phyloP scores from a whole-genome alignment of 2,113 vertebrate species.

The Podiceps cristatus region DNA sequence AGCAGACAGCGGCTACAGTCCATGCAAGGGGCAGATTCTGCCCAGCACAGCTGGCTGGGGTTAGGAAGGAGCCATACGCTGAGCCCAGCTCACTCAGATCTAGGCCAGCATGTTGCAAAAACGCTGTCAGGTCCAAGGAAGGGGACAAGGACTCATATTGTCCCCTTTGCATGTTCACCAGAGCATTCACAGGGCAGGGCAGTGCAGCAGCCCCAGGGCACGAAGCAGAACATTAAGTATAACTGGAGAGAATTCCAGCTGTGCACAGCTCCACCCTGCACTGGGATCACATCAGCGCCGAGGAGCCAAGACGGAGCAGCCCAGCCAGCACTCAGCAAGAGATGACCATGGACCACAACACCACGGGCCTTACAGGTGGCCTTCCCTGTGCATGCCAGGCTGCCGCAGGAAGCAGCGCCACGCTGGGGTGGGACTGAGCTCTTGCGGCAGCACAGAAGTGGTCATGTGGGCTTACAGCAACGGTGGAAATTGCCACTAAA shows the following conservation, averaged over 20 bases:
- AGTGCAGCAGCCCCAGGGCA: neutral
- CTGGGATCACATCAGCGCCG: neutral
- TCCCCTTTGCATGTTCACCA: neutral
- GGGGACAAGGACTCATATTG: neutral
- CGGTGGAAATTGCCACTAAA: neutral
- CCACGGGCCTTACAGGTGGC: neutral
- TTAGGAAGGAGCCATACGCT: neutral
- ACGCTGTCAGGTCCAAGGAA: neutral
- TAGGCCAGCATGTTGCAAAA: rapidly evolving
- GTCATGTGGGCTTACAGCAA: neutral
- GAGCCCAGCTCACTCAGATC: neutral
- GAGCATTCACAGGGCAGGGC: neutral
- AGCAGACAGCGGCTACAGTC: rapidly evolving
- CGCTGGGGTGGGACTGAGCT: rapidly evolving
- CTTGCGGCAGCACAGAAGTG: rapidly evolving
- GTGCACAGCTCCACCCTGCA: neutral
- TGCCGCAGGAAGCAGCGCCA: neutral
- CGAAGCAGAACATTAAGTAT: rapidly evolving
- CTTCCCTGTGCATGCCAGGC: rapidly evolving
- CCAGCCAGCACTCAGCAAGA: neutral
- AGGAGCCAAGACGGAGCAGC: neutral
- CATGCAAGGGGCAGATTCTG: rapidly evolving
- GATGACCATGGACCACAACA: neutral
- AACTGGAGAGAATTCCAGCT: neutral
- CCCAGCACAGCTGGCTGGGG: neutral